Evolutionary conservation across 1,140 invertebrate genomes (phyloP).

Genomic region (Drosophila kanapiae): DNA sequence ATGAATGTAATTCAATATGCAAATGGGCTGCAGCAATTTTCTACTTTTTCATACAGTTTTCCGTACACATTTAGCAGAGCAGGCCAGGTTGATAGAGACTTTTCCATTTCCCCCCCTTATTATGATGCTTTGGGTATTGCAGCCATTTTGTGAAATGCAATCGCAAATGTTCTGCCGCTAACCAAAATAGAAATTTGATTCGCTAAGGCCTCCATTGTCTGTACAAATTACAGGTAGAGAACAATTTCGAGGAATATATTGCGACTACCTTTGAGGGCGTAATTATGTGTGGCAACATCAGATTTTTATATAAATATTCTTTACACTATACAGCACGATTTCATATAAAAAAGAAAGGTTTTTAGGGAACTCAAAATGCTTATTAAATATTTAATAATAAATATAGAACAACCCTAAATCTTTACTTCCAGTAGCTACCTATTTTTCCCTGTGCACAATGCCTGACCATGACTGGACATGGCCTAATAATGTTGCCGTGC

Average conservation of each 20-base stretch:
- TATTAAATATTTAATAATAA: not conserved
- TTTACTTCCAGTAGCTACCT: no score
- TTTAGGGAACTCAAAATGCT: no score
- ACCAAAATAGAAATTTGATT: slow-evolving; percentile 52
- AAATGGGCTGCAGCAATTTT: slow-evolving; percentile 73
- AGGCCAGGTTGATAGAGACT: not conserved
- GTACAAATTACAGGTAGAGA: not conserved
- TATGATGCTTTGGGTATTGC: slow-evolving; percentile 10
- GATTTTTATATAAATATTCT: no score
- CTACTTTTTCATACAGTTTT: slow-evolving; percentile 56
- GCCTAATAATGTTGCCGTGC: slow-evolving; percentile 11
- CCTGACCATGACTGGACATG: slow-evolving; percentile 7
- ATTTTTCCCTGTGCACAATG: slow-evolving; percentile 6
- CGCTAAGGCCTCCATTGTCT: not conserved
- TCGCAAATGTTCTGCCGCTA: slow-evolving; percentile 61
- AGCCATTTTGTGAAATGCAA: slow-evolving; percentile 22
- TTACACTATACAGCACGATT: no score
- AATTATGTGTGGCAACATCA: not conserved
- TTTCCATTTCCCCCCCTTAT: slow-evolving; percentile 22
- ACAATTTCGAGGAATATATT: not conserved
- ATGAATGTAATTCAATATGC: slow-evolving; percentile 82
- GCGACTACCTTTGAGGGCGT: accelerated
- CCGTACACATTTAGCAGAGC: slow-evolving; percentile 6
- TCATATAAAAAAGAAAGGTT: no score
- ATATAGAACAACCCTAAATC: not conserved